Conservation (phyloP, 2,797 vertebrate species). For the Molossus alvarezi region DNA sequence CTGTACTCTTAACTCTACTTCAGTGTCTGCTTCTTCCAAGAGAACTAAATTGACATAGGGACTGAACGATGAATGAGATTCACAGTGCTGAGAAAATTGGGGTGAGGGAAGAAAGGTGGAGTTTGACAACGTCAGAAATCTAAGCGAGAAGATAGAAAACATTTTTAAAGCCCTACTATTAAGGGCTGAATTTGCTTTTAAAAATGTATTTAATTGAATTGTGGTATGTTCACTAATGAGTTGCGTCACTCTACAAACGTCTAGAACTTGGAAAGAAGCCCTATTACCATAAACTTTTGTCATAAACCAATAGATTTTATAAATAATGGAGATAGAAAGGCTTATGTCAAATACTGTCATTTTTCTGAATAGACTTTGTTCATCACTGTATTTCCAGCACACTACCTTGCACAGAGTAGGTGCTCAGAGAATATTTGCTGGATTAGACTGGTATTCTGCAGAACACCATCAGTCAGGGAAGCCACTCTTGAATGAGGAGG, state of each 20-base stretch:
- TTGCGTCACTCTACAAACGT: not conserved
- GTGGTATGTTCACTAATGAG: not conserved
- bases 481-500: not conserved
- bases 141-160: not conserved
- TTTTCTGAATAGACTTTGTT: not conserved
- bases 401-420: not conserved
- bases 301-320: not conserved
- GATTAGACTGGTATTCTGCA: not conserved
- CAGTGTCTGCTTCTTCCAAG: not conserved
- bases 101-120: not conserved
- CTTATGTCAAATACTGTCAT: not conserved
- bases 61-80: not conserved
- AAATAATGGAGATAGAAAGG: not conserved
- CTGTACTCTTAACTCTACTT: not conserved
- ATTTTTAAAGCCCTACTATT: not conserved
- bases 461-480: not conserved
- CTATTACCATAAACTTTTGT: not conserved
- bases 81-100: not conserved
- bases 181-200: not conserved
- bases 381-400: not conserved
- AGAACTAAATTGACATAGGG: not conserved
- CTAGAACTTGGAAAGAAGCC: slow-evolving; percentile 18
- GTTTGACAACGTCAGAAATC: not conserved
- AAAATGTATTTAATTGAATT: not conserved
- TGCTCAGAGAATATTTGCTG: not conserved